Conservation (phyloP, 2,113 vertebrate species). For the Arenaria interpres region DNA sequence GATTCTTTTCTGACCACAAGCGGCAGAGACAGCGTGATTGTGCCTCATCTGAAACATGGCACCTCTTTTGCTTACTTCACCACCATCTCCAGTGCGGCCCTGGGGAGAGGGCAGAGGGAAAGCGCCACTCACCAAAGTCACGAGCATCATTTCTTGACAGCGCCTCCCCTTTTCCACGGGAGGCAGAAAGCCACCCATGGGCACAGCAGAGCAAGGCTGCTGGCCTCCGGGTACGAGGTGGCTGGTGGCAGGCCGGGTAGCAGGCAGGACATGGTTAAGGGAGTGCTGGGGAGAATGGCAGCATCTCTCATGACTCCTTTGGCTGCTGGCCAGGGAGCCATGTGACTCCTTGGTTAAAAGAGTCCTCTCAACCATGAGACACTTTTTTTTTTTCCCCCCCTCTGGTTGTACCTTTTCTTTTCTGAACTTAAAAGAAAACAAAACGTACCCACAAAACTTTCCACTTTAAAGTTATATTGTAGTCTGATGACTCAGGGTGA, state of each 20-base stretch:
- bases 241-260: background rate
- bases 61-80: fast-evolving
- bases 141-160: fast-evolving
- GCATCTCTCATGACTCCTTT: slow-evolving; percentile 61
- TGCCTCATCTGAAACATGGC: fast-evolving
- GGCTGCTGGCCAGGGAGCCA: slow-evolving; percentile 33
- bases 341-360: slow-evolving; percentile 66
- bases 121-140: background rate
- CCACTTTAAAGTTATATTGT: slow-evolving; percentile 41
- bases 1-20: background rate
- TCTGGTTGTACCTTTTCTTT: slow-evolving; percentile 59
- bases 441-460: slow-evolving; percentile 40
- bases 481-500: slow-evolving; percentile 19
- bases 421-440: slow-evolving; percentile 51
- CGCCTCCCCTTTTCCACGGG: background rate
- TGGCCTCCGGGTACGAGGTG: fast-evolving
- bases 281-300: slow-evolving; percentile 1
- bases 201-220: fast-evolving
- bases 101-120: background rate
- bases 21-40: fast-evolving
- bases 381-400: background rate
- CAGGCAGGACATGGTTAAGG: slow-evolving; percentile 57
- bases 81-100: fast-evolving
- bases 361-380: slow-evolving; percentile 67
- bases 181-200: background rate